A percentile compares a stretch with the other conserved stretches of the same genome.
These are phyloP conservation scores for Dreissena rostriformis DNA, from an alignment of 1,140 invertebrate genomes.

Conservation along the genomic window DNA sequence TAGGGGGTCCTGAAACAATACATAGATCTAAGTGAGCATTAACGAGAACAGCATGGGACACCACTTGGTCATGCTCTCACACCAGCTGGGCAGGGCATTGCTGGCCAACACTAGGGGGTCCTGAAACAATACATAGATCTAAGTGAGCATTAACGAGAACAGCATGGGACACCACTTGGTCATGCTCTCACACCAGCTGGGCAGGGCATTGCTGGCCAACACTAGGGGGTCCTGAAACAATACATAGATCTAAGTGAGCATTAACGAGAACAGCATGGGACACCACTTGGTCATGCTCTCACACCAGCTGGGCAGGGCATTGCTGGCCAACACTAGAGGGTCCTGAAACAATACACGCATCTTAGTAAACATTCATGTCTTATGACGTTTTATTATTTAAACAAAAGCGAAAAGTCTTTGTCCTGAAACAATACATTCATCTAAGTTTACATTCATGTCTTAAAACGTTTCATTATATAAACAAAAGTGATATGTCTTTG, in stretches of 20 bases:
- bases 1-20: constrained; percentile 89
- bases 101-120: constrained; percentile 97
- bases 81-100: constrained; percentile 96
- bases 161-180: constrained; percentile 98
- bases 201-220: constrained; percentile 94
- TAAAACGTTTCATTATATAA: no score
- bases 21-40: no score
- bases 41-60: constrained; percentile 99
- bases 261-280: constrained; percentile 98
- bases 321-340: constrained; percentile 95
- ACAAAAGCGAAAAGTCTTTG: no score
- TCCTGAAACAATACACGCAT: constrained; percentile 84
- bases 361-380: no score
- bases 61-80: constrained; percentile 95
- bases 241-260: background rate
- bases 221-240: constrained; percentile 92
- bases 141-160: no score
- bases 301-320: constrained; percentile 96
- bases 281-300: constrained; percentile 96
- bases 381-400: no score
- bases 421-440: no score
- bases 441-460: no score
- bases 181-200: constrained; percentile 96
- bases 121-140: constrained; percentile 66
- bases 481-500: no score